These are phyloP conservation scores for Takifugu flavidus DNA, from an alignment of 2,113 vertebrate species.

Conservation along the genomic window DNA sequence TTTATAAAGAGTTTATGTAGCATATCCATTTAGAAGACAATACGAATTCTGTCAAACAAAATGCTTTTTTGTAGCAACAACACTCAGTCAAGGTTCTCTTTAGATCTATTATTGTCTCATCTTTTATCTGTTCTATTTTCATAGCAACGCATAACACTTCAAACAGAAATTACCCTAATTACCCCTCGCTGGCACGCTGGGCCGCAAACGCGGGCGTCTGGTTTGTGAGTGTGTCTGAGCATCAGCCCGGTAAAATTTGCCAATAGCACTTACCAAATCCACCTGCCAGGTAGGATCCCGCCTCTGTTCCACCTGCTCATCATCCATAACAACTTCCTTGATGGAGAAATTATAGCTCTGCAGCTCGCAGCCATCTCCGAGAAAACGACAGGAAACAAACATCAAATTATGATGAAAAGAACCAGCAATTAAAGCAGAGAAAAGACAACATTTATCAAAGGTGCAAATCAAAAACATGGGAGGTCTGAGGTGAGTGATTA, in stretches of 20 bases:
- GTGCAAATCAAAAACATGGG: constrained; percentile 76
- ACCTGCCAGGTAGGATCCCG: constrained; percentile 41
- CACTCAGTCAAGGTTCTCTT: constrained; percentile 58
- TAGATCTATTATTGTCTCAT: constrained; percentile 70
- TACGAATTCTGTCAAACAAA: constrained; percentile 66
- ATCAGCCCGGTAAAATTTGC: constrained; percentile 24
- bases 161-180: constrained; percentile 69
- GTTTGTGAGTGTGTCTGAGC: constrained; percentile 9
- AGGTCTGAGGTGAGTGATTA: constrained; percentile 86
- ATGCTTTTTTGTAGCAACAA: constrained; percentile 61
- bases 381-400: constrained; percentile 81
- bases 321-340: constrained; percentile 67
- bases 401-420: constrained; percentile 77
- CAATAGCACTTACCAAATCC: constrained; percentile 32
- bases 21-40: constrained; percentile 36
- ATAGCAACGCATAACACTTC: constrained; percentile 64
- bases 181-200: constrained; percentile 39
- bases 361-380: constrained; percentile 45
- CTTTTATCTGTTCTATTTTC: constrained; percentile 66
- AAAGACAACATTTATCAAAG: constrained; percentile 85
- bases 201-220: constrained; percentile 4
- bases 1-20: constrained; percentile 23
- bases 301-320: constrained; percentile 70
- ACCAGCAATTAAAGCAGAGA: constrained; percentile 70
- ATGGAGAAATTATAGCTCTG: constrained; percentile 72